Percentiles rank a stretch among this genome's conserved stretches.
These are phyloP conservation scores for Spongia lamella DNA, from an alignment of 37 sponge, comb jelly and placozoan genomes.

Conservation along the genomic window DNA sequence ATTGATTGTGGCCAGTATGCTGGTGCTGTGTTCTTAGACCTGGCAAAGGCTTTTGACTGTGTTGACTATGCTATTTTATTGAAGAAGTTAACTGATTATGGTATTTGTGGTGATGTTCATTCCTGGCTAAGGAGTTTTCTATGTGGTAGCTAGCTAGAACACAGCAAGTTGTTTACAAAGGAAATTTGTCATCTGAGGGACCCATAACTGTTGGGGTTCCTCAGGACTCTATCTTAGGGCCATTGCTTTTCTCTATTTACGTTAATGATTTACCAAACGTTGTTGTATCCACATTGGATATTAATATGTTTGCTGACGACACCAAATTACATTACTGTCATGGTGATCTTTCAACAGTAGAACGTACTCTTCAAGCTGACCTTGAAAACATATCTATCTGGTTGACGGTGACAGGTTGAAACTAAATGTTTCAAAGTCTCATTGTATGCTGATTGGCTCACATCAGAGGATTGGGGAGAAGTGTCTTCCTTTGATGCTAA, in stretches of 20 bases:
- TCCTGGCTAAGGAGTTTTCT: slow-evolving; percentile 28
- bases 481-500: too few relatives aligned
- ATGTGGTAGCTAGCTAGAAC: slow-evolving; percentile 11
- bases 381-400: too few relatives aligned
- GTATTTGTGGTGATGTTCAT: slow-evolving; percentile 4
- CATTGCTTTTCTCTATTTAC: slow-evolving; percentile 34
- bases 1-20: slow-evolving; percentile 26
- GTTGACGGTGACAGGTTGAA: too few relatives aligned
- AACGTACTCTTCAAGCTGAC: too few relatives aligned
- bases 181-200: background rate
- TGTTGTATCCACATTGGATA: background rate
- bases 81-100: slow-evolving; percentile 25
- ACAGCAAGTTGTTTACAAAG: slow-evolving; percentile 14
- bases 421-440: too few relatives aligned
- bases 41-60: slow-evolving; percentile 34
- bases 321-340: background rate
- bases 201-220: slow-evolving; percentile 24
- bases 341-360: too few relatives aligned
- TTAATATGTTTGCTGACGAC: slow-evolving; percentile 45
- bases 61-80: slow-evolving; percentile 26
- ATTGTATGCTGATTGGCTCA: too few relatives aligned
- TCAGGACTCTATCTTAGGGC: slow-evolving; percentile 39
- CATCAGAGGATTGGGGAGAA: too few relatives aligned
- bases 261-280: slow-evolving; percentile 32
- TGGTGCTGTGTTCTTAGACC: slow-evolving; percentile 28